These are phyloP conservation scores for Clinocottus analis DNA, from an alignment of 2,113 vertebrate species.

Conservation along the genomic window DNA sequence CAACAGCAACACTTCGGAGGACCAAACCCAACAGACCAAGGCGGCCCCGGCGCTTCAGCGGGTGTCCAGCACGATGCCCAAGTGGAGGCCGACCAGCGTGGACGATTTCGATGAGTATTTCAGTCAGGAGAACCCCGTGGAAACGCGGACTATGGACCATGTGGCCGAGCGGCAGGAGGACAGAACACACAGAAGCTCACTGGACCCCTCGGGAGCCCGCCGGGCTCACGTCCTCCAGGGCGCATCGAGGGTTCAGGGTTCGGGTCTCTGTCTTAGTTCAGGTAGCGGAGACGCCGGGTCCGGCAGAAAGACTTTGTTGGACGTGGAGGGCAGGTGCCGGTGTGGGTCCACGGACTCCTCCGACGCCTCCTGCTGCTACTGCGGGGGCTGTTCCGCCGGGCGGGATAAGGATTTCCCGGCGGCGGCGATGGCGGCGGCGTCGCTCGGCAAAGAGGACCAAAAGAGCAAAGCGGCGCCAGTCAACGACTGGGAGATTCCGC, in stretches of 20 bases:
- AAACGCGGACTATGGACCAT: conserved; percentile 90
- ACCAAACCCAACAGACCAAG: conserved; percentile 87
- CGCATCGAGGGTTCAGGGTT: conserved; percentile 3
- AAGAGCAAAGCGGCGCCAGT: conserved; percentile 83
- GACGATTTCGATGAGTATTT: conserved; percentile 93
- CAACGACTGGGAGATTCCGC: conserved; percentile 97
- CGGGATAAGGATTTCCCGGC: conserved; percentile 88
- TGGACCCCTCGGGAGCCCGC: conserved; percentile 43
- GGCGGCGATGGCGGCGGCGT: conserved; percentile 85
- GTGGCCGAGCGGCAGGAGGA: conserved; percentile 70
- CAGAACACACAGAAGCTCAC: conserved; percentile 47
- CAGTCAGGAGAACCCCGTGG: conserved; percentile 85
- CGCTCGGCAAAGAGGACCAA: conserved; percentile 80
- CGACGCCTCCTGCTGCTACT: conserved; percentile 80
- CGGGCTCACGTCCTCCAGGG: conserved; percentile 13
- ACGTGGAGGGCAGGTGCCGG: conserved; percentile 59
- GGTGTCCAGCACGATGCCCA: conserved; percentile 80
- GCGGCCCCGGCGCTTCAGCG: conserved; percentile 76
- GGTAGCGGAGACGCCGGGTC: conserved; percentile 22
- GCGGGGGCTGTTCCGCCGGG: conserved; percentile 87
- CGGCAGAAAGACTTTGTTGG: conserved; percentile 26
- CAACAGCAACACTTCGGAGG: conserved; percentile 79
- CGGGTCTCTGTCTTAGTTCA: conserved; percentile 45
- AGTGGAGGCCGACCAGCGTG: conserved; percentile 86
- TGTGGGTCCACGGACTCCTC: conserved; percentile 67